Base-by-base conservation (phyloP, 2,113 vertebrate species). In the Chlamydotis undulata region DNA sequence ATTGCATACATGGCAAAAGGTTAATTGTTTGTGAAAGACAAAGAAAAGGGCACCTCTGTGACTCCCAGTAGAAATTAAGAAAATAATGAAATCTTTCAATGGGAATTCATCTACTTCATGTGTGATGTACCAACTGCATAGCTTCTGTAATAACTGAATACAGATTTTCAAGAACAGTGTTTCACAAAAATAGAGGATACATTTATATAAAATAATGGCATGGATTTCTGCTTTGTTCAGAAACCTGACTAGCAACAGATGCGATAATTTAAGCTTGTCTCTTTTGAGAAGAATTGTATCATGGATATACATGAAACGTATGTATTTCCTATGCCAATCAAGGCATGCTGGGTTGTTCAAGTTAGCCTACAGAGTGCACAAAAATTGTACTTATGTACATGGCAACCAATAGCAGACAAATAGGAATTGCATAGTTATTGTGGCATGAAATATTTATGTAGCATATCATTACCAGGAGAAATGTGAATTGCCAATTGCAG, bases 1-100 rank as follows among this genome's bases (percentile, higher is more conserved):
- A 92, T 93, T 96, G 94, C 91, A 90, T 94, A 89, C 77, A 68
- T 93, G 96, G 90, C 96, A 97, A 96, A 96, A 98, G 96, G 97
- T 97, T 97, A 97, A 97, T 97, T 98, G 92, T 97, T 97, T 96
- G 88, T 97, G 96, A 97, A 98, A 97, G 97, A 96, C 96, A 97
- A 94, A 95, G 95, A 89, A 96, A 96, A 97, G 92, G 95, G 83
- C 94, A 96, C 90, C 74, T 90, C 94, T 93, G 81, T 70, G 63
- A 89, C 87, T 97, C 83, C 88, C 93, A 91, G 45, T 17, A 96
- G 90, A 97, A 97, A 97, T 96, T 95, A 97, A 89, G 91, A 63
- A 88, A 97, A 92, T 96, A 93, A 96, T 92, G 82, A 94, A 96
- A 49, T 76, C 89, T 88, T 94, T 91, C 94, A 60, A 7, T 93